Conservation (phyloP, 35 echinoderm and acorn worm species). For the Eucidaris tribuloides region DNA sequence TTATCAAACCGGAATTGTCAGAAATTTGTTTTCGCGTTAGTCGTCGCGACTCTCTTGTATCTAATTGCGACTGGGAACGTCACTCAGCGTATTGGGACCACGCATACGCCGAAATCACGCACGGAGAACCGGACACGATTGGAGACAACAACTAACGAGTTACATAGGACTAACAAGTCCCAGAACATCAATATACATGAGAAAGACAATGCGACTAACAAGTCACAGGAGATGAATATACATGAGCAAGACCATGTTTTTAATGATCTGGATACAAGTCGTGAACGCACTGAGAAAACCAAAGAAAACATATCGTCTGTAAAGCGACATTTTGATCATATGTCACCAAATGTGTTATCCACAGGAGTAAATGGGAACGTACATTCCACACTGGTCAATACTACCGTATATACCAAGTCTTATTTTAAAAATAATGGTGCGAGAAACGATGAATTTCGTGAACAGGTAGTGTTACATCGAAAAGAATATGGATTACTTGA, state of each 20-base stretch:
- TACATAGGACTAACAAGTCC: not conserved
- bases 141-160: not conserved
- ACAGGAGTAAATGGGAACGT: not conserved
- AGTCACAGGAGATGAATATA: not conserved
- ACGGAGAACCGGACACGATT: not conserved
- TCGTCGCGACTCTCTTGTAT: not conserved
- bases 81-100: not conserved
- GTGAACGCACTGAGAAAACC: too few relatives aligned
- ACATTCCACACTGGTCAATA: not conserved
- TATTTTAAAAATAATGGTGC: not conserved
- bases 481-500: not conserved
- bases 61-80: not conserved
- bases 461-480: not conserved
- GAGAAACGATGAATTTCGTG: not conserved
- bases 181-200: not conserved
- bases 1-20: too few relatives aligned
- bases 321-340: too few relatives aligned
- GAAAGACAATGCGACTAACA: not conserved
- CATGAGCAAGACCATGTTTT: too few relatives aligned
- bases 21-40: not conserved
- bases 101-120: not conserved
- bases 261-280: too few relatives aligned
- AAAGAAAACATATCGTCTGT: too few relatives aligned
- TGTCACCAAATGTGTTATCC: too few relatives aligned
- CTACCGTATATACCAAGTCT: not conserved